Percentiles rank a stretch among this genome's conserved stretches.
phyloP scores from a whole-genome alignment of 2,797 vertebrate species.

The Poeciliopsis turneri region DNA sequence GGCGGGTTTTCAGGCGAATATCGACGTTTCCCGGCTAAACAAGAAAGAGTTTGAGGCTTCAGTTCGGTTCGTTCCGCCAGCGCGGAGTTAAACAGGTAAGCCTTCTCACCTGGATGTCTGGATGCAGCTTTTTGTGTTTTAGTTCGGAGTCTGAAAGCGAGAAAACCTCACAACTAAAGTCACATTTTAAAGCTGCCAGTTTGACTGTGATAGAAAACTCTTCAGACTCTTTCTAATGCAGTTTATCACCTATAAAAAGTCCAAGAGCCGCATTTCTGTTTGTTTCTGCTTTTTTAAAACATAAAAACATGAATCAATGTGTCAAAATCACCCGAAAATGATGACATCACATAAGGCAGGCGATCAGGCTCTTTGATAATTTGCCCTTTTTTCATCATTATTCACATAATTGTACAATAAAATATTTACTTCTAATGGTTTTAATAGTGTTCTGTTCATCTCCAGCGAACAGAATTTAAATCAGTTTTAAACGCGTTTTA shows the following conservation, averaged over 20 bases:
- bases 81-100: constrained; percentile 62
- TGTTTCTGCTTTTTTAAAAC: background rate
- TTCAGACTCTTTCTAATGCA: background rate
- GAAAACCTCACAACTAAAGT: background rate
- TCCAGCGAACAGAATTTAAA: background rate
- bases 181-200: background rate
- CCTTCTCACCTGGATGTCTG: constrained; percentile 51
- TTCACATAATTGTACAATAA: background rate
- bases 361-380: background rate
- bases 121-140: background rate
- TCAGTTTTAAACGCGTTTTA: too few relatives aligned
- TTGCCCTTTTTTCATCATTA: background rate
- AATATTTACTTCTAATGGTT: background rate
- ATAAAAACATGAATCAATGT: background rate
- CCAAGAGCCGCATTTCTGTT: background rate
- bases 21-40: background rate
- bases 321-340: background rate
- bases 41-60: background rate
- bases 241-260: background rate
- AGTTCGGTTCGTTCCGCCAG: constrained; percentile 31
- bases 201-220: background rate
- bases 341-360: background rate
- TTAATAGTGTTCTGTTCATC: background rate
- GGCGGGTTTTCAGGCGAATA: background rate
- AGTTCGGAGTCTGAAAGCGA: background rate